phyloP scores from a whole-genome alignment of 1,140 invertebrate species.

The Antheraea pernyi region DNA sequence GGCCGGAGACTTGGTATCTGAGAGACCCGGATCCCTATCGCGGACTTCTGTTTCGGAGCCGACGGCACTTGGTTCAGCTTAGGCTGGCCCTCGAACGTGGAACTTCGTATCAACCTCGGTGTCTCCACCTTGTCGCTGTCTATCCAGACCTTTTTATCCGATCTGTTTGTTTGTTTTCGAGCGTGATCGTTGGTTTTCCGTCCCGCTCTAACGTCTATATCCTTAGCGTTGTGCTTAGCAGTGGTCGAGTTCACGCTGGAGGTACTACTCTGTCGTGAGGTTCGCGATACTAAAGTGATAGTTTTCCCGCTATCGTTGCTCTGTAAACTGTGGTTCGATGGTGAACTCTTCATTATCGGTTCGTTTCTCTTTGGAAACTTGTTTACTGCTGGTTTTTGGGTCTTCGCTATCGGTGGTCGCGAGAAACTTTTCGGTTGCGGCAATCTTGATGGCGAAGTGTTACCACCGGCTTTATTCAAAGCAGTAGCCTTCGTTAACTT shows the following conservation, averaged over 20 bases:
- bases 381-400: constrained; percentile 43
- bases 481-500: constrained; percentile 52
- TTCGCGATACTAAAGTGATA: constrained; percentile 58
- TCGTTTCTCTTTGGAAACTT: constrained; percentile 44
- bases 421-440: constrained; percentile 67
- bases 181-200: constrained; percentile 90
- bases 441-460: constrained; percentile 71
- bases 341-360: constrained; percentile 69
- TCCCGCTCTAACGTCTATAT: neutral
- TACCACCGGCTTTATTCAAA: constrained; percentile 46
- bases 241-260: constrained; percentile 81
- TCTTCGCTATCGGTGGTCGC: constrained; percentile 38
- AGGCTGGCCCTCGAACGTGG: constrained; percentile 85
- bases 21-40: constrained; percentile 68
- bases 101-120: constrained; percentile 82
- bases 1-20: constrained; percentile 62
- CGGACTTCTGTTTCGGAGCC: constrained; percentile 71
- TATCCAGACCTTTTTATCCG: constrained; percentile 84
- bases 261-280: constrained; percentile 79
- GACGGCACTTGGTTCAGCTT: constrained; percentile 51
- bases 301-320: constrained; percentile 76
- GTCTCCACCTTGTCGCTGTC: constrained; percentile 61
- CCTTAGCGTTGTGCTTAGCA: too few species aligned
- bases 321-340: constrained; percentile 80
- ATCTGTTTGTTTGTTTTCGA: constrained; percentile 81